A percentile compares a stretch with the other conserved stretches of the same genome.
Evolutionary conservation across 2,797 vertebrate species (phyloP).

Genomic region (Bryconaethiops microstoma): DNA sequence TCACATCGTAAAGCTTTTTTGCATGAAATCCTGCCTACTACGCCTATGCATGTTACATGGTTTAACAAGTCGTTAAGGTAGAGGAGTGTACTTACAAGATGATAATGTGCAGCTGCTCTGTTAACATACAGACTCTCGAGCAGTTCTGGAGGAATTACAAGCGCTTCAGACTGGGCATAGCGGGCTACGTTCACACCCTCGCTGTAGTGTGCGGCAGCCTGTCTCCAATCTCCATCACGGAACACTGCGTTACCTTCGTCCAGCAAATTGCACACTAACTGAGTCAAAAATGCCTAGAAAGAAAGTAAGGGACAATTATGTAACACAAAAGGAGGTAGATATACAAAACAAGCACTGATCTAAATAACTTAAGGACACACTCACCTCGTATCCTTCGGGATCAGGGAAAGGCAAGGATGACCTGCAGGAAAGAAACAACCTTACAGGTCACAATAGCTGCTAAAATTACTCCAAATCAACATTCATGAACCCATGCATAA

Average conservation of each 20-base stretch:
- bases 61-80: background rate
- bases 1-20: background rate
- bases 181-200: conserved; percentile 94
- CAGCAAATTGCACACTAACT: conserved; percentile 92
- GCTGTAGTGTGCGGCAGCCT: conserved; percentile 88
- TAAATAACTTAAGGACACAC: background rate
- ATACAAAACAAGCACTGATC: background rate
- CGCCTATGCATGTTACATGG: background rate
- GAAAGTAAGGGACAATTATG: background rate
- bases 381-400: conserved; percentile 95
- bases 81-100: conserved; percentile 80
- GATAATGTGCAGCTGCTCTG: conserved; percentile 90
- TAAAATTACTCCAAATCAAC: background rate
- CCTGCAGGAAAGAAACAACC: conserved; percentile 70
- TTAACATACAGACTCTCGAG: conserved; percentile 94
- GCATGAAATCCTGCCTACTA: background rate
- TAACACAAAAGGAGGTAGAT: too few species aligned
- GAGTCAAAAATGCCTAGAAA: conserved; percentile 88
- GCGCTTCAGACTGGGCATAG: conserved; percentile 92
- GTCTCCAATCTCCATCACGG: conserved; percentile 89
- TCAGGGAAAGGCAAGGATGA: conserved; percentile 93
- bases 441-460: background rate
- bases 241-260: conserved; percentile 94
- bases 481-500: background rate
- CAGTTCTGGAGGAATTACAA: conserved; percentile 88